phyloP scores from a whole-genome alignment of 2,888 invertebrate genomes.

The Meta bourneti region DNA sequence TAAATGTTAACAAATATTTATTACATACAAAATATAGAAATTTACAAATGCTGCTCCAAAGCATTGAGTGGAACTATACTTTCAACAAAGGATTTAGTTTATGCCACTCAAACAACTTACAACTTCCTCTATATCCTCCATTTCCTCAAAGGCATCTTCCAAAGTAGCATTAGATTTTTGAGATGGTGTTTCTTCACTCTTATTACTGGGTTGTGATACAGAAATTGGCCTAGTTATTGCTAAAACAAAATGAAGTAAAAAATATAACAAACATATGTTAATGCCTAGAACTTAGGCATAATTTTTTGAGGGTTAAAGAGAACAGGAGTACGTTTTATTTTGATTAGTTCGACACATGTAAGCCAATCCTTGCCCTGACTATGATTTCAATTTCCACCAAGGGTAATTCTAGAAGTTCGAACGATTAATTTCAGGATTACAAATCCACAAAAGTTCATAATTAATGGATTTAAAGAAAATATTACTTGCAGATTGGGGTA shows the following conservation, averaged over 20 bases:
- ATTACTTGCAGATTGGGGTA: too few relatives aligned
- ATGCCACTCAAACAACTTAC: constrained; percentile 45
- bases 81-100: not conserved
- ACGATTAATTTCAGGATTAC: too few relatives aligned
- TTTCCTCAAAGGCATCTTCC: constrained; percentile 45
- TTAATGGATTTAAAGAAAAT: too few relatives aligned
- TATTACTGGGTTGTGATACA: constrained; percentile 3
- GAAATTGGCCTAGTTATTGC: not conserved
- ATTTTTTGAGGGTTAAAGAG: not conserved
- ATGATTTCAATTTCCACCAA: too few relatives aligned
- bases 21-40: not conserved
- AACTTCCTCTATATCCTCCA: constrained; percentile 71
- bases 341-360: too few relatives aligned
- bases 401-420: too few relatives aligned
- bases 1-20: too few relatives aligned
- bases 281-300: not conserved
- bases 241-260: constrained; percentile 3
- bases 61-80: not conserved
- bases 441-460: too few relatives aligned
- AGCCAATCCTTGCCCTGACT: too few relatives aligned
- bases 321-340: not conserved
- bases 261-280: not conserved
- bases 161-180: constrained; percentile 25
- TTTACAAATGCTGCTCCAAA: not conserved
- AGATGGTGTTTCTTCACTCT: not conserved